A percentile compares a stretch with the other conserved stretches of the same genome.
These are phyloP conservation scores for Alosa alosa DNA, from an alignment of 2,113 vertebrate genomes.

Conservation along the genomic window DNA sequence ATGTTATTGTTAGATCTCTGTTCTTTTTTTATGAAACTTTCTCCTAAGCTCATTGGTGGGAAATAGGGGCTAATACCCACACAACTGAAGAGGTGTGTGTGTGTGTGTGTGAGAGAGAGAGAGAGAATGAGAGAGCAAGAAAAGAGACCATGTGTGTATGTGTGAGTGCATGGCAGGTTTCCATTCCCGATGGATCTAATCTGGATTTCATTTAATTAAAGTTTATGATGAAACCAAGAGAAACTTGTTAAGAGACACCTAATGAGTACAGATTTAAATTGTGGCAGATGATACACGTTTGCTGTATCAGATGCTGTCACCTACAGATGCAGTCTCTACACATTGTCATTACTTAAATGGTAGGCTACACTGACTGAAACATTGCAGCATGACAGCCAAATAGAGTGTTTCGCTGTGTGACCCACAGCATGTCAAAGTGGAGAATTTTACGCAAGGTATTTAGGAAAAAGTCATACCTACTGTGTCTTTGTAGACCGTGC, in stretches of 20 bases:
- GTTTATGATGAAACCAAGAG: not conserved
- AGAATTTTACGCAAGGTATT: not conserved
- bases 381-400: not conserved
- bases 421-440: not conserved
- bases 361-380: not conserved
- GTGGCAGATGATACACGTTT: not conserved
- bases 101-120: not conserved
- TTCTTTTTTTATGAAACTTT: not conserved
- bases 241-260: not conserved
- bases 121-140: not conserved
- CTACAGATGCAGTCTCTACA: not conserved
- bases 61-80: not conserved
- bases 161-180: not conserved
- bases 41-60: not conserved
- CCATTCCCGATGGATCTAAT: not conserved
- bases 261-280: not conserved
- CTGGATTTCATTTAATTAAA: conserved; percentile 1
- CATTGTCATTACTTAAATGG: not conserved
- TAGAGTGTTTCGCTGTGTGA: not conserved
- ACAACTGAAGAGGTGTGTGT: not conserved
- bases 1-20: not conserved
- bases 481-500: not conserved
- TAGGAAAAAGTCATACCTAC: not conserved
- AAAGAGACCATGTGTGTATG: not conserved
- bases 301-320: not conserved